phyloP scores from a whole-genome alignment of 2,113 vertebrate genomes.

The Phylloscopus trochiloides region DNA sequence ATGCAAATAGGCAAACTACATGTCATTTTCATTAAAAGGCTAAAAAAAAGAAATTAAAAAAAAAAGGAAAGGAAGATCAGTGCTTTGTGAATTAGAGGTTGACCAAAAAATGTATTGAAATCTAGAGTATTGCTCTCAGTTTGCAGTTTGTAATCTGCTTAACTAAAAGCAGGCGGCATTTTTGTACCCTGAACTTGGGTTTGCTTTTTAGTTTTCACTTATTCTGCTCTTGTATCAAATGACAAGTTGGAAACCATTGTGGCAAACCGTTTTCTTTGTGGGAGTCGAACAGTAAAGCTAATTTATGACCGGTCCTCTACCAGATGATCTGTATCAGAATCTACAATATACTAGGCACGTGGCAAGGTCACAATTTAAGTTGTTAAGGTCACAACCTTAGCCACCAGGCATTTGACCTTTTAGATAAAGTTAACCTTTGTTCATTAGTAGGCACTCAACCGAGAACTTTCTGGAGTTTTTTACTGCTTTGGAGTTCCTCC shows the following conservation, averaged over 20 bases:
- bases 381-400: conserved; percentile 89
- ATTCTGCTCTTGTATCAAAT: conserved; percentile 59
- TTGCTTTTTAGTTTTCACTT: conserved; percentile 61
- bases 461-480: conserved; percentile 82
- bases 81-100: conserved; percentile 61
- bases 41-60: background rate
- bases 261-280: conserved; percentile 74
- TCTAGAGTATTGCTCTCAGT: conserved; percentile 36
- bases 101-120: conserved; percentile 60
- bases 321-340: conserved; percentile 84
- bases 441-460: conserved; percentile 91
- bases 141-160: conserved; percentile 66
- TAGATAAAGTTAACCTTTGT: conserved; percentile 94
- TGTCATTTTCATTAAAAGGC: background rate
- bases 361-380: conserved; percentile 90
- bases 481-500: conserved; percentile 78
- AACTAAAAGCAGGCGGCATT: conserved; percentile 39
- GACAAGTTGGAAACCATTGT: conserved; percentile 76
- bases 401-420: conserved; percentile 92
- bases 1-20: conserved; percentile 22
- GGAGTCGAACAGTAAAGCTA: conserved; percentile 74
- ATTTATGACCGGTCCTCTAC: conserved; percentile 83
- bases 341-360: conserved; percentile 86
- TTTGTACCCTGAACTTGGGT: conserved; percentile 58
- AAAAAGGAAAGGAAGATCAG: background rate